Conservation (phyloP, 2,888 invertebrate species). For the Brenthis ino region DNA sequence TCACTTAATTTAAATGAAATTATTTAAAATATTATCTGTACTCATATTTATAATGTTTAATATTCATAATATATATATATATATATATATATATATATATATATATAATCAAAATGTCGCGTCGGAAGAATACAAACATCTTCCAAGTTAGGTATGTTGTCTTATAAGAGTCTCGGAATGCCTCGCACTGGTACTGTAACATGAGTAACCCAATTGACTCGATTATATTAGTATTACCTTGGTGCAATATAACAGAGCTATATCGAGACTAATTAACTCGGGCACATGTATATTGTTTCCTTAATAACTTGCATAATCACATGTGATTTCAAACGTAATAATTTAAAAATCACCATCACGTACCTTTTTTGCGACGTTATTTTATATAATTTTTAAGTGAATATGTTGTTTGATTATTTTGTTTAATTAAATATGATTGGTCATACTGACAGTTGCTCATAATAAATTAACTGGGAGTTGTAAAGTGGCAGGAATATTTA, state of each 20-base stretch:
- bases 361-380: no score
- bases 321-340: not conserved
- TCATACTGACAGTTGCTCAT: conserved; percentile 1
- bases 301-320: not conserved
- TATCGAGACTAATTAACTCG: conserved; percentile 11
- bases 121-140: conserved; percentile 5
- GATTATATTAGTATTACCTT: conserved; percentile 32
- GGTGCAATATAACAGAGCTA: conserved; percentile 15
- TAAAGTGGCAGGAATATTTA: conserved; percentile 6
- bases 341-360: not conserved
- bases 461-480: not conserved
- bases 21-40: no score
- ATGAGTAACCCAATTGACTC: conserved; percentile 35
- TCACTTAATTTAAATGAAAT: no score
- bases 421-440: not conserved
- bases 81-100: no score
- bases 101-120: not conserved
- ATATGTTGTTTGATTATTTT: not conserved
- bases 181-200: conserved; percentile 25
- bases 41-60: not conserved
- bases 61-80: not conserved
- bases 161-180: conserved; percentile 17
- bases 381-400: no score
- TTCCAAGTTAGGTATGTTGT: conserved; percentile 19
- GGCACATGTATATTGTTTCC: not conserved